Evolutionary conservation across 1,140 invertebrate genomes (phyloP), one percentile per base, ranked within the genome.

Genomic region (Drosophila parvula): DNA sequence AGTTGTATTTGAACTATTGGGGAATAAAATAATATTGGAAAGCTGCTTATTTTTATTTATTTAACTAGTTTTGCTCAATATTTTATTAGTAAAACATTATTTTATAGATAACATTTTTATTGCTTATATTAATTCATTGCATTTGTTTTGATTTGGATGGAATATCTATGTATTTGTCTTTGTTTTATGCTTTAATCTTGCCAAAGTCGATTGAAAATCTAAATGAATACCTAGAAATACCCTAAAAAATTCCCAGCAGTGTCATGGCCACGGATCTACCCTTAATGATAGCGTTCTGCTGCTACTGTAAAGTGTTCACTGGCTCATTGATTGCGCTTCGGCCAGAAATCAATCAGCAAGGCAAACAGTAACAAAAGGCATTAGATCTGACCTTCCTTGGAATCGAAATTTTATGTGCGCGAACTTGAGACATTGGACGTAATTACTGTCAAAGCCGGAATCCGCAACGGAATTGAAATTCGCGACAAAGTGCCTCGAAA

Each of bases 291-390:
- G 48, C 36, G 40, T 61, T 81, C 78, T 22, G 81, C 78, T 16
- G 81, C 81, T 85, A 81, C 81, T 84, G 81, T 84, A 79, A 63
- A 67, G 69, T 68, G 55, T n/a, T 62, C 38, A 68, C 74, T 55
- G 64, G 27, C 79, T 78, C 73, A 80, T 79, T 79, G 75, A 81
- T 79, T 75, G 69, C 59, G 67, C 57, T 69, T 69, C 38, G 59
- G 76, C 60, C 50, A 68, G 75, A 88, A 88, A 89, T 88, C 83
- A 88, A 89, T 88, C 83, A 89, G 68, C 83, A 78, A 88, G 77
- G 69, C 59, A 67, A 59, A 74, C 73, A 80, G 79, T 81, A 85
- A 79, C 48, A 74, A 77, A 60, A 76, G 71, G 68, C 67, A 89
- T 88, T 73, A 78, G 67, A 71, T 30, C 36, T 71, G 84, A 74